Conservation (phyloP, 2,113 vertebrate species). For the Oryzias celebensis region DNA sequence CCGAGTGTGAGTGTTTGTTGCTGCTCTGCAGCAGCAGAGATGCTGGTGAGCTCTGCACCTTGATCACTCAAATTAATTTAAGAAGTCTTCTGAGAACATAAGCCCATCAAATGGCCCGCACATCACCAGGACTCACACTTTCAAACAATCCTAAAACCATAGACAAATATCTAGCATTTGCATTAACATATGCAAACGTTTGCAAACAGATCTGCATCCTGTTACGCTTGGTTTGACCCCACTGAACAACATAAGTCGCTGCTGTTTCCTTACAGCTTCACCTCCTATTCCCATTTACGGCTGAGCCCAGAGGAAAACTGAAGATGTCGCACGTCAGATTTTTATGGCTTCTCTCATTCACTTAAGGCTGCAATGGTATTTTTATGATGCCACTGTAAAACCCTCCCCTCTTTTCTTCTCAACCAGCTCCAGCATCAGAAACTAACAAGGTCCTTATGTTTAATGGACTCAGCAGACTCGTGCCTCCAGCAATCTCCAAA, state of each 20-base stretch:
- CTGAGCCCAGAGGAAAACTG: constrained; percentile 29
- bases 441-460: constrained; percentile 64
- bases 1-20: constrained; percentile 15
- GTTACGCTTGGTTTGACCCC: constrained; percentile 16
- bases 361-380: constrained; percentile 44
- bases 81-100: constrained; percentile 60
- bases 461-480: constrained; percentile 56
- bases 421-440: constrained; percentile 12
- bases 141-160: neutral
- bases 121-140: constrained; percentile 36
- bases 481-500: constrained; percentile 35
- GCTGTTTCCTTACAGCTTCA: constrained; percentile 33
- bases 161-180: constrained; percentile 4
- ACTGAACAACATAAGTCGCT: constrained; percentile 26
- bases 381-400: constrained; percentile 52
- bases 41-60: constrained; percentile 46
- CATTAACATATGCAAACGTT: neutral
- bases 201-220: constrained; percentile 6
- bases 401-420: constrained; percentile 1
- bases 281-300: constrained; percentile 36
- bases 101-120: constrained; percentile 60
- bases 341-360: constrained; percentile 44
- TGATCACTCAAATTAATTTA: constrained; percentile 67
- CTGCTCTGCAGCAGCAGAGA: constrained; percentile 7
- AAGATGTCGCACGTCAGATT: constrained; percentile 29